These are phyloP conservation scores for Aphodius sticticus DNA, from an alignment of 2,888 invertebrate species.

Conservation along the genomic window DNA sequence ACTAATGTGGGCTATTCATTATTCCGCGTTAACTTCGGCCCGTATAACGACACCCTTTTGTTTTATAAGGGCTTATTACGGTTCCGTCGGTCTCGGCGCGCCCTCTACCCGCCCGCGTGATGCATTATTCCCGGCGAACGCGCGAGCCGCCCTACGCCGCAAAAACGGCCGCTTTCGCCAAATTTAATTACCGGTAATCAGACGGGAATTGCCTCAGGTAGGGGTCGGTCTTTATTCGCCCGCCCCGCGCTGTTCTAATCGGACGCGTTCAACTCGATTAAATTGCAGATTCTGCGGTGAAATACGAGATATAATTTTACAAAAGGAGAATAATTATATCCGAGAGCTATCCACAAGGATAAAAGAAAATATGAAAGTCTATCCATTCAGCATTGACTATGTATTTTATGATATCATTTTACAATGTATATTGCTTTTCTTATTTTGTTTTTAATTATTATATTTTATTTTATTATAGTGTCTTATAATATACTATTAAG, in stretches of 20 bases:
- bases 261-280: not conserved
- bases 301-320: not conserved
- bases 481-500: too few relatives aligned
- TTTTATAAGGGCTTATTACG: slow-evolving; percentile 44
- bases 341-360: too few relatives aligned
- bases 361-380: too few relatives aligned
- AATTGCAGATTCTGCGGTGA: not conserved
- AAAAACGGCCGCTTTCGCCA: not conserved
- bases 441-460: too few relatives aligned
- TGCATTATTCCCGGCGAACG: not conserved
- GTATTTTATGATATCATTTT: too few relatives aligned
- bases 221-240: not conserved
- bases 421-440: too few relatives aligned
- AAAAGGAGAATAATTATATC: too few relatives aligned
- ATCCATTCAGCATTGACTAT: too few relatives aligned
- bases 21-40: slow-evolving; percentile 45
- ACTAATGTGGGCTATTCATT: slow-evolving; percentile 51
- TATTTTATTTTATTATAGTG: too few relatives aligned
- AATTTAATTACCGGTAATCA: slow-evolving; percentile 13
- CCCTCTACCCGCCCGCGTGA: not conserved
- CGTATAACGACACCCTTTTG: slow-evolving; percentile 44
- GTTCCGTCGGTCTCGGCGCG: slow-evolving; percentile 29
- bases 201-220: slow-evolving; percentile 4
- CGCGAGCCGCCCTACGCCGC: not conserved
- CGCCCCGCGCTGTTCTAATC: not conserved